Base-by-base conservation (phyloP, 1,140 invertebrate genomes). In the Camponotus vicinus region DNA sequence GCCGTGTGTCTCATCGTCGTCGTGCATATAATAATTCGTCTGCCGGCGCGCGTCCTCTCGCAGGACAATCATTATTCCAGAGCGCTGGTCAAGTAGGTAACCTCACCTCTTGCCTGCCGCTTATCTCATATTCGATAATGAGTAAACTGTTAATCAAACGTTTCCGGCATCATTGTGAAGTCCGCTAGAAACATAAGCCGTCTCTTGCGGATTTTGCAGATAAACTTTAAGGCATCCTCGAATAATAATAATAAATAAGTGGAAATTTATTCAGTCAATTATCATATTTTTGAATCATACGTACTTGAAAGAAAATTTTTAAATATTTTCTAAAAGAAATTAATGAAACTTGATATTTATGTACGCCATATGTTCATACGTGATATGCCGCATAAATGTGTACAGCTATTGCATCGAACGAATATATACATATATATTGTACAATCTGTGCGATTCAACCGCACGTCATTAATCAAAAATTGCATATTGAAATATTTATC, bases 11-110 rank as follows among this genome's bases (percentile, higher is more conserved):
- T 83, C 77, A 42, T 73, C 71, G 70, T 77, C 76, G 40, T 73
- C 63, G 34, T 32, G 84, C 69, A 71, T 66, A 69, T 55, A 69
- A 86, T 89, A 89, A 89, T 89, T 84, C 86, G 66, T 66, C 73
- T 55, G 21, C 2, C 45, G 55, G 18, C n/a, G 45, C 71, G 49
- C 85, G 37, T 87, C 85, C 78, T 89, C 59, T 49, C 70, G 59
- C 42, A 85, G 70, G 86, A 91, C 67, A 61, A 91, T 90, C 87
- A 93, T 93, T 93, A 93, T 93, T 93, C 92, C 92, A 92, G 88
- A 91, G 88, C 67, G 70, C 88, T 93, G 89, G 92, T 88, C 92
- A 93, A 92, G 91, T 93, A 90, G 92, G 92, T 88, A 92, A 89
- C 88, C 85, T 90, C 86, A 89, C 86, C 57, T 42, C 32, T 8